A percentile compares a stretch with the other conserved stretches of the same genome.
phyloP scores from a whole-genome alignment of 2,113 vertebrate species.

The Cochlearius cochlearius region DNA sequence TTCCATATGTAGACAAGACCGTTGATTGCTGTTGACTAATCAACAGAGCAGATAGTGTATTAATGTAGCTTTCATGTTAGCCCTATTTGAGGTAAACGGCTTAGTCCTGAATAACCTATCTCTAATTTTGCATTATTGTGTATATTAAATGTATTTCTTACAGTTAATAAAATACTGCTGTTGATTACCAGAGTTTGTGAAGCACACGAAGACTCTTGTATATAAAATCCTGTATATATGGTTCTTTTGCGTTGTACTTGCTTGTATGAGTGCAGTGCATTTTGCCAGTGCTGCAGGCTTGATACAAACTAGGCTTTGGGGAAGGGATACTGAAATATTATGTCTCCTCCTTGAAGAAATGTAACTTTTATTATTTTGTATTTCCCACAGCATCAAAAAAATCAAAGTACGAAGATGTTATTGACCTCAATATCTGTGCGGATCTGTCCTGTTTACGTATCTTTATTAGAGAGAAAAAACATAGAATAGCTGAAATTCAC shows the following conservation, averaged over 20 bases:
- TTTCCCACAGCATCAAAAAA: constrained; percentile 79
- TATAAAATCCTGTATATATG: neutral
- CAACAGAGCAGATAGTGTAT: neutral
- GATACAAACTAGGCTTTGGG: neutral
- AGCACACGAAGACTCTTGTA: neutral
- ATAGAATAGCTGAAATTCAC: constrained; percentile 89
- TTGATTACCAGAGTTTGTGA: neutral
- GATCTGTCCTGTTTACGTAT: constrained; percentile 90
- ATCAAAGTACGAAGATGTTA: constrained; percentile 82
- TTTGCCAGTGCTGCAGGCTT: neutral
- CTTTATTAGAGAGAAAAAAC: constrained; percentile 89
- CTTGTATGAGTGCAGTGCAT: neutral
- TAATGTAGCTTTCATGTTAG: neutral
- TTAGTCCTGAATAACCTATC: neutral
- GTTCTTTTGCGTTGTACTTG: neutral
- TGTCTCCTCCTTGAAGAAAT: neutral
- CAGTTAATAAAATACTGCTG: neutral
- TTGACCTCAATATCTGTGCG: constrained; percentile 86
- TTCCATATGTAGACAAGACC: neutral
- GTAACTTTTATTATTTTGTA: neutral
- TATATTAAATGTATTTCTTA: neutral
- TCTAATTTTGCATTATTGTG: neutral
- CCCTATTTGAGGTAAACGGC: neutral
- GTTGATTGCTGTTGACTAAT: neutral
- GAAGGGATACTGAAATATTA: neutral